Conservation (phyloP, 2,797 vertebrate species). For the Chromis chromis region DNA sequence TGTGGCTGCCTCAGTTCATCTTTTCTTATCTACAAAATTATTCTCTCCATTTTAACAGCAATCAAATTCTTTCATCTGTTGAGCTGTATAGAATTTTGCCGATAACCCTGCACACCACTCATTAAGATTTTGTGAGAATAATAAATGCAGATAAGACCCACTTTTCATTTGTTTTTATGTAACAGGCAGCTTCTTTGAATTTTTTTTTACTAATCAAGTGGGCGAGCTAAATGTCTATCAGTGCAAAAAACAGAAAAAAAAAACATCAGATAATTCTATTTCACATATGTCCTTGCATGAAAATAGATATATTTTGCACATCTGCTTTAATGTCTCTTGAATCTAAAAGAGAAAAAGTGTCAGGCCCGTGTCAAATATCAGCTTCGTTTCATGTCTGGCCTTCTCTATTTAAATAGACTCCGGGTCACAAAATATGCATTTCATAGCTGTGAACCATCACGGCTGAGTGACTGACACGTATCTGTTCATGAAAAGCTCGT, state of each 20-base stretch:
- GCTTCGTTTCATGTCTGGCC: slow-evolving; percentile 66
- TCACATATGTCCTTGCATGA: slow-evolving; percentile 38
- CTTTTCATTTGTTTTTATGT: slow-evolving; percentile 51
- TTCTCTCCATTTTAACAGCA: slow-evolving; percentile 25
- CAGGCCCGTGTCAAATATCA: slow-evolving; percentile 65
- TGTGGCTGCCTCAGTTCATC: not conserved
- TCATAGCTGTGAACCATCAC: slow-evolving; percentile 47
- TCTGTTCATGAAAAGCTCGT: slow-evolving; percentile 47
- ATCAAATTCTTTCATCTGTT: slow-evolving; percentile 41
- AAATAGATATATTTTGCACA: slow-evolving; percentile 51
- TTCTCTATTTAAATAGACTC: slow-evolving; percentile 54
- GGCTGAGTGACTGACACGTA: slow-evolving; percentile 34
- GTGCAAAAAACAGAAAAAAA: slow-evolving; percentile 10
- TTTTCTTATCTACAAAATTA: slow-evolving; percentile 35
- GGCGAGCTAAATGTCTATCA: slow-evolving; percentile 44
- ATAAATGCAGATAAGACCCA: slow-evolving; percentile 45
- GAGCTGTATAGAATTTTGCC: slow-evolving; percentile 8
- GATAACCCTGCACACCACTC: slow-evolving; percentile 58
- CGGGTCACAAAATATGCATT: slow-evolving; percentile 69
- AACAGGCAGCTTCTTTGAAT: slow-evolving; percentile 33
- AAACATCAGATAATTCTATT: slow-evolving; percentile 52
- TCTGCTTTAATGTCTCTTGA: slow-evolving; percentile 51
- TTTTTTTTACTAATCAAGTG: slow-evolving; percentile 45
- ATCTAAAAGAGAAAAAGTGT: slow-evolving; percentile 53
- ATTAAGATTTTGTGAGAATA: slow-evolving; percentile 53